Conservation (phyloP, 2,113 vertebrate genomes). For the Rhadina sibilatrix region DNA sequence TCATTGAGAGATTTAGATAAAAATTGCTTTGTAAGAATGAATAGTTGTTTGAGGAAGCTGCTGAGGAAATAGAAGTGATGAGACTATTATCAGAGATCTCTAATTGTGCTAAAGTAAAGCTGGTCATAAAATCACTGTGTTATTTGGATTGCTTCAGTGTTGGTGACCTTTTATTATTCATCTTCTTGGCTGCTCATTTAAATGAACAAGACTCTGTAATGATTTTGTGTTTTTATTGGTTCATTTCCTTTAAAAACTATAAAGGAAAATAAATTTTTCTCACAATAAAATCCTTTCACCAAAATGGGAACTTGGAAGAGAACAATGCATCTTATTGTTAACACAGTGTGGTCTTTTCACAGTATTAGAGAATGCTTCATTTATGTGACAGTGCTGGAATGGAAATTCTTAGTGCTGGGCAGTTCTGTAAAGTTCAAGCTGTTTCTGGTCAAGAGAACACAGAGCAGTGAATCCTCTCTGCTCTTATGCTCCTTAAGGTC, state of each 20-base stretch:
- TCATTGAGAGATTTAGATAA: neutral
- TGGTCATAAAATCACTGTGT: neutral
- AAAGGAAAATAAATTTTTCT: neutral
- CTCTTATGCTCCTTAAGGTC: neutral
- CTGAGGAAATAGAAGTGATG: neutral
- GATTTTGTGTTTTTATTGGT: neutral
- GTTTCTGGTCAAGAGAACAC: neutral
- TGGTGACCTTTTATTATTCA: neutral
- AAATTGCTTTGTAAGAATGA: neutral
- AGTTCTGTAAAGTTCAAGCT: neutral
- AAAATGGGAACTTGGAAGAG: neutral
- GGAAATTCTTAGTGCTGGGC: neutral
- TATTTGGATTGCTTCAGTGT: neutral
- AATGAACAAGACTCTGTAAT: neutral
- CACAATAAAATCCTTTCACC: neutral
- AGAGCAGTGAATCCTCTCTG: neutral
- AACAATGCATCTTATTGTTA: neutral
- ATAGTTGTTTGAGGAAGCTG: neutral
- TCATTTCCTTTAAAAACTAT: conserved; percentile 29
- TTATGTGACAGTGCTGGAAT: neutral
- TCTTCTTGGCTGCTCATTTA: neutral
- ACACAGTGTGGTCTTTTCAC: neutral
- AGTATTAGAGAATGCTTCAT: neutral
- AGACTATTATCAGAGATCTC: neutral
- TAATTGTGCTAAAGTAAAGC: neutral